Percentiles rank a stretch among this genome's conserved stretches.
These are phyloP conservation scores for Clamator glandarius DNA, from an alignment of 2,797 vertebrate genomes.

Conservation along the genomic window DNA sequence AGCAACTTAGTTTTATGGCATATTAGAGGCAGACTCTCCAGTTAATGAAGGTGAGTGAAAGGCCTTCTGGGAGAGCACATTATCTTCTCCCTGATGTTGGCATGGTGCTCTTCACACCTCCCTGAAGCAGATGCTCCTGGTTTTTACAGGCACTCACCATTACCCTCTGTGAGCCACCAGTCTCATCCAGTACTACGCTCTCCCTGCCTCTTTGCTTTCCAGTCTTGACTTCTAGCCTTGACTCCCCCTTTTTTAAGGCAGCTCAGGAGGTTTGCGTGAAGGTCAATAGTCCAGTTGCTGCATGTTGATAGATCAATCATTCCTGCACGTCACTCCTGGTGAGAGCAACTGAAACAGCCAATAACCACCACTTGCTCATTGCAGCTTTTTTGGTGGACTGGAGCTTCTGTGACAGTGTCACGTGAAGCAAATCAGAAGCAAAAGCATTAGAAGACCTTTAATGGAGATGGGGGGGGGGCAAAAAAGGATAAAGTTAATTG, in stretches of 20 bases:
- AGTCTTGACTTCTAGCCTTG: background rate
- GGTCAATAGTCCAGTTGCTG: background rate
- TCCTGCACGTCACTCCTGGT: background rate
- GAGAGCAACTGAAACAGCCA: background rate
- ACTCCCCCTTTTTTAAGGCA: background rate
- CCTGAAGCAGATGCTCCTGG: background rate
- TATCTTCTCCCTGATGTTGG: background rate
- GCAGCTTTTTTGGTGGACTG: background rate
- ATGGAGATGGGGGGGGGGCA: background rate
- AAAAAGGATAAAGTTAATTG: background rate
- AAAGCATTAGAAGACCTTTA: background rate
- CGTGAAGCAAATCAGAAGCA: too few relatives aligned
- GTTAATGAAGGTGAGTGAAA: background rate
- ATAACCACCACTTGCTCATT: background rate
- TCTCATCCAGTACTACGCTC: background rate
- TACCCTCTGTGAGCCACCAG: background rate
- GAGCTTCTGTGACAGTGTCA: background rate
- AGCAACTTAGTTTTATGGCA: background rate
- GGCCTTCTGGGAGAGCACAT: background rate
- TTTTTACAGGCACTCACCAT: background rate
- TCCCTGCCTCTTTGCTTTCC: background rate
- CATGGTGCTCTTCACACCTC: background rate
- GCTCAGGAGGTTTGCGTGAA: background rate
- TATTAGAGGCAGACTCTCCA: background rate
- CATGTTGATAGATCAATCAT: background rate